Percentiles rank a stretch among this genome's conserved stretches.
Evolutionary conservation across 2,113 vertebrate species (phyloP).

Genomic region (Ia io): DNA sequence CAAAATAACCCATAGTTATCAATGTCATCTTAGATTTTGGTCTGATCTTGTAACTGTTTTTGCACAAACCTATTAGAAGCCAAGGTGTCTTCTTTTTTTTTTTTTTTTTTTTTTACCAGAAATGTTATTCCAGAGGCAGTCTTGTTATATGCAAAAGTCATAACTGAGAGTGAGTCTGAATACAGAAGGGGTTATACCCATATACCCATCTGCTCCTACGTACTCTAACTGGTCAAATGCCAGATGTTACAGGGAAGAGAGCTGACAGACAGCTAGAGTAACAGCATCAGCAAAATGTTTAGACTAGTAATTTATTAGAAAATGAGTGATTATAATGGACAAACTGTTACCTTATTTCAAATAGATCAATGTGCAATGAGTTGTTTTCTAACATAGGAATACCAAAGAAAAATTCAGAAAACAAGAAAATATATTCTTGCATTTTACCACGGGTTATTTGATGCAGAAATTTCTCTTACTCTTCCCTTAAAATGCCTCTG

Average conservation of each 20-base stretch:
- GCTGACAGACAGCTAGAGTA: not conserved
- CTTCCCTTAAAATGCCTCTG: not conserved
- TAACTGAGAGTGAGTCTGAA: not conserved
- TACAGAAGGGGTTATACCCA: constrained; percentile 5
- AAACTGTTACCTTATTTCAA: not conserved
- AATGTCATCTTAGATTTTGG: not conserved
- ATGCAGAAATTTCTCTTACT: constrained; percentile 27
- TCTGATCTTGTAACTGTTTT: not conserved
- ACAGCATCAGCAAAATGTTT: not conserved
- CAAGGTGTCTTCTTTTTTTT: not conserved
- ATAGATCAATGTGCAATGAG: not conserved
- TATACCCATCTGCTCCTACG: not conserved
- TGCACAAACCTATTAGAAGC: not conserved
- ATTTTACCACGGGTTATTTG: constrained; percentile 43
- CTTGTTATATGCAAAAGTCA: constrained; percentile 32
- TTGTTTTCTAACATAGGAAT: not conserved
- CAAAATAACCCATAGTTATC: not conserved
- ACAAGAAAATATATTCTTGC: not conserved
- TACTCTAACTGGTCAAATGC: constrained; percentile 43
- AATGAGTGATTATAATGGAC: not conserved
- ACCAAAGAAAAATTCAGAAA: not conserved
- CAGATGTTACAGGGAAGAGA: constrained; percentile 8
- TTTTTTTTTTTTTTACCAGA: not conserved
- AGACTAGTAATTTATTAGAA: not conserved
- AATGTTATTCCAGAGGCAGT: not conserved